Evolutionary conservation across 92 coral and sea anemone genomes (phyloP).

Genomic region (Micromussa lordhowensis): DNA sequence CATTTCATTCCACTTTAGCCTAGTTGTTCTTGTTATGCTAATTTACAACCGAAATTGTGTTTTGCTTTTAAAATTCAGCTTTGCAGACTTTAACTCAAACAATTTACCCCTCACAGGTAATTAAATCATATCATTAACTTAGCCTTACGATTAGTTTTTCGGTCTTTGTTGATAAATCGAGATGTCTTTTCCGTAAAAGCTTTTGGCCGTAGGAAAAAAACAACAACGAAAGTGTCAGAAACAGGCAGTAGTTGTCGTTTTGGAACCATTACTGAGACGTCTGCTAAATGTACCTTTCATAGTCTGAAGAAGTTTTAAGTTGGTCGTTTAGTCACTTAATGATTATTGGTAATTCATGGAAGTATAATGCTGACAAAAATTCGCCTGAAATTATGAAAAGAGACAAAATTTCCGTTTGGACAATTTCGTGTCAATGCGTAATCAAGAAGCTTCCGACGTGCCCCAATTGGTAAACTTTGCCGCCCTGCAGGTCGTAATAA

Average conservation of each 20-base stretch:
- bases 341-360: constrained; percentile 59
- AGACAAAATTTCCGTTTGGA: constrained; percentile 65
- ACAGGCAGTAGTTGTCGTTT: not conserved
- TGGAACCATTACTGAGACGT: not conserved
- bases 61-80: constrained; percentile 4
- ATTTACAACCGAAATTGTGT: not conserved
- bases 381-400: constrained; percentile 60
- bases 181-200: constrained; percentile 9
- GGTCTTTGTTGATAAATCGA: constrained; percentile 35
- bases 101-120: constrained; percentile 31
- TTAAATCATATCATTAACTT: constrained; percentile 14
- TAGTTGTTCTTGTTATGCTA: not conserved
- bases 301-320: constrained; percentile 32
- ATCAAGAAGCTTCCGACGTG: constrained; percentile 21
- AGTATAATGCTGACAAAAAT: constrained; percentile 55
- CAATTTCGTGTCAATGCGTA: constrained; percentile 46
- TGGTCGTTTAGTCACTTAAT: constrained; percentile 52
- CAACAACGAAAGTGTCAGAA: not conserved
- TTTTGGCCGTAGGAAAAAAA: constrained; percentile 12
- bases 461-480: constrained; percentile 31
- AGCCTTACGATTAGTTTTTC: not conserved
- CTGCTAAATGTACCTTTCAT: not conserved
- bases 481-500: constrained; percentile 28
- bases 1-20: not conserved
- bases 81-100: constrained; percentile 11